Evolutionary conservation across 64 coral and sea anemone species (phyloP).

Genomic region (Anthopleura sola): DNA sequence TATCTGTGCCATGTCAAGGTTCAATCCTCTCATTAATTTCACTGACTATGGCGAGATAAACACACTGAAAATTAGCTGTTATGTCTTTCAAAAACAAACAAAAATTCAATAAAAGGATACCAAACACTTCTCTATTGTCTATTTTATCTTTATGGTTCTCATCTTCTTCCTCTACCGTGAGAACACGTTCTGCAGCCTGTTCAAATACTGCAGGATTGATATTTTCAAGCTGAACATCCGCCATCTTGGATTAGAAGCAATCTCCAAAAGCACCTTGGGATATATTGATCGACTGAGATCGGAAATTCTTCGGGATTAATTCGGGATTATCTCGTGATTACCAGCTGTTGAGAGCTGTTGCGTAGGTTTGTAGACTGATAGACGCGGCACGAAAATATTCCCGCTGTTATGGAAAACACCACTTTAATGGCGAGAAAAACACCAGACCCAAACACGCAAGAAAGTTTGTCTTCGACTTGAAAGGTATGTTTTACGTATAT

Average conservation of each 20-base stretch:
- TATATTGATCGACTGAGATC: not conserved
- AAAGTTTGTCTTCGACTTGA: not conserved
- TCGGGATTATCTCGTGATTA: not conserved
- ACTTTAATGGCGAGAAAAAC: not conserved
- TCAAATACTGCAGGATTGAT: constrained; percentile 77
- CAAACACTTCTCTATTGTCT: constrained; percentile 94
- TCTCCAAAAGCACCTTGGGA: not conserved
- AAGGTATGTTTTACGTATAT: too few relatives aligned
- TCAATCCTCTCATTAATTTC: not conserved
- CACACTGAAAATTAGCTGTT: too few relatives aligned
- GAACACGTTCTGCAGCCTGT: constrained; percentile 58
- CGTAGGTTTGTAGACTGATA: not conserved
- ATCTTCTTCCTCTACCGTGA: constrained; percentile 73
- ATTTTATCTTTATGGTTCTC: constrained; percentile 85
- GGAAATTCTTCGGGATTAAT: not conserved
- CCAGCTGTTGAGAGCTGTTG: not conserved
- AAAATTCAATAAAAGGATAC: constrained; percentile 74
- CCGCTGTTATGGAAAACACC: not conserved
- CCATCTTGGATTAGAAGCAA: constrained; percentile 63
- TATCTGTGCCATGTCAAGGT: constrained; percentile 56
- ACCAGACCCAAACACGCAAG: not conserved
- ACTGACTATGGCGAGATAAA: not conserved
- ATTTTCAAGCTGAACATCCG: constrained; percentile 69
- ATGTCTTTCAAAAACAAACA: not conserved
- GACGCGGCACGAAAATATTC: not conserved